Evolutionary conservation across 2,888 invertebrate genomes (phyloP).

Genomic region (Andrena camellia): DNA sequence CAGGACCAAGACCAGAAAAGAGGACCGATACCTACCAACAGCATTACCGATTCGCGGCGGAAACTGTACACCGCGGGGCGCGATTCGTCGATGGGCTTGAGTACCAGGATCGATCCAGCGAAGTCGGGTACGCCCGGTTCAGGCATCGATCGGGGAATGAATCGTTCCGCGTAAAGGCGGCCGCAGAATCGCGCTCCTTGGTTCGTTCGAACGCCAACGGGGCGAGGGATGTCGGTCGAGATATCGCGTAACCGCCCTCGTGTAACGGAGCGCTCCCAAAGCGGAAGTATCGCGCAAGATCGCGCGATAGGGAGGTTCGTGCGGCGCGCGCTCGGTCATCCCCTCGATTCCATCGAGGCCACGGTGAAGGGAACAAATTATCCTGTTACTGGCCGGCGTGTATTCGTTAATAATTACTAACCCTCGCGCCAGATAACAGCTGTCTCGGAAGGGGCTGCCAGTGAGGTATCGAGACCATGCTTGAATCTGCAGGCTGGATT

Average conservation of each 20-base stretch:
- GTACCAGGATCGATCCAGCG: slow-evolving; percentile 5
- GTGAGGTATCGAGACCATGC: background rate
- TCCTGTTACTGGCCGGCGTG: slow-evolving; percentile 29
- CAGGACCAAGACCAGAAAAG: background rate
- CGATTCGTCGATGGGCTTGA: background rate
- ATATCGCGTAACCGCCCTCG: slow-evolving; percentile 42
- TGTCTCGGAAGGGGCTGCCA: background rate
- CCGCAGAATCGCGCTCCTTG: slow-evolving; percentile 13
- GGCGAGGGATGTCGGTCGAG: slow-evolving; percentile 35
- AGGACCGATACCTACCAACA: slow-evolving; percentile 12
- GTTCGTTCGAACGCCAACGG: background rate
- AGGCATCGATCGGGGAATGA: slow-evolving; percentile 29
- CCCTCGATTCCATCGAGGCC: slow-evolving; percentile 49
- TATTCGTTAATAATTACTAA: slow-evolving; percentile 52
- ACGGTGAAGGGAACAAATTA: slow-evolving; percentile 63
- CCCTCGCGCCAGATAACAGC: slow-evolving; percentile 21
- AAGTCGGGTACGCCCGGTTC: slow-evolving; percentile 10
- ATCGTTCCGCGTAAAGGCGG: slow-evolving; percentile 36
- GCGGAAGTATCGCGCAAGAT: slow-evolving; percentile 45
- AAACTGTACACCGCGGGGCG: slow-evolving; percentile 14
- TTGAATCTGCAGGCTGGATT: background rate
- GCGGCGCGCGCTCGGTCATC: slow-evolving; percentile 32
- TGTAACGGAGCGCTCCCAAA: slow-evolving; percentile 46
- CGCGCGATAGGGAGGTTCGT: slow-evolving; percentile 39
- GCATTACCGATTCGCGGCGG: slow-evolving; percentile 21